A percentile compares a stretch with the other conserved stretches of the same genome.
These are phyloP conservation scores for Oxyura jamaicensis DNA, from an alignment of 2,113 vertebrate genomes.

Conservation along the genomic window DNA sequence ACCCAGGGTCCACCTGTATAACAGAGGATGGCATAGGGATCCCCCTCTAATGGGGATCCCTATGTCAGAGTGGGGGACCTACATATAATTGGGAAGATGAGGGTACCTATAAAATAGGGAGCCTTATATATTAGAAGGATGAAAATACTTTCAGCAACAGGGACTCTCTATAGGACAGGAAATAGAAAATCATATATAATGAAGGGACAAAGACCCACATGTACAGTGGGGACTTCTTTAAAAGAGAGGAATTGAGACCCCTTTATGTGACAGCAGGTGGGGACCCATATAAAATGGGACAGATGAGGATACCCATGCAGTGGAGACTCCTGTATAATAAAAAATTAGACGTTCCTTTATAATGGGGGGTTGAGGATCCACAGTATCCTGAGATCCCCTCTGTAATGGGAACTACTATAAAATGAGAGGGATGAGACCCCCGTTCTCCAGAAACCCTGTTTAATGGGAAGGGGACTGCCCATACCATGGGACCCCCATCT, in stretches of 20 bases:
- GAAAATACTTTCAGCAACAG: fast-evolving
- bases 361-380: neutral
- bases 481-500: fast-evolving
- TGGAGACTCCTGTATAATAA: fast-evolving
- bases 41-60: fast-evolving
- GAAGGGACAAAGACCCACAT: too few species aligned
- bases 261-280: neutral
- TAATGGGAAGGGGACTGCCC: neutral
- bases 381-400: neutral
- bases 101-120: fast-evolving
- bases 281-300: neutral
- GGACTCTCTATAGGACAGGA: fast-evolving
- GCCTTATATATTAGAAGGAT: fast-evolving
- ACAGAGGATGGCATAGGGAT: fast-evolving
- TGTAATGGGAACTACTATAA: neutral
- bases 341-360: neutral
- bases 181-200: fast-evolving
- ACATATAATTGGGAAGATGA: fast-evolving
- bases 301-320: fast-evolving
- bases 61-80: neutral
- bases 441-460: neutral
- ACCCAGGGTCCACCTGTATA: neutral
- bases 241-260: too few species aligned
- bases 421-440: neutral
- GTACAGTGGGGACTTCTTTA: fast-evolving